Evolutionary conservation across 2,888 invertebrate species (phyloP).

Genomic region (Troides aeacus): DNA sequence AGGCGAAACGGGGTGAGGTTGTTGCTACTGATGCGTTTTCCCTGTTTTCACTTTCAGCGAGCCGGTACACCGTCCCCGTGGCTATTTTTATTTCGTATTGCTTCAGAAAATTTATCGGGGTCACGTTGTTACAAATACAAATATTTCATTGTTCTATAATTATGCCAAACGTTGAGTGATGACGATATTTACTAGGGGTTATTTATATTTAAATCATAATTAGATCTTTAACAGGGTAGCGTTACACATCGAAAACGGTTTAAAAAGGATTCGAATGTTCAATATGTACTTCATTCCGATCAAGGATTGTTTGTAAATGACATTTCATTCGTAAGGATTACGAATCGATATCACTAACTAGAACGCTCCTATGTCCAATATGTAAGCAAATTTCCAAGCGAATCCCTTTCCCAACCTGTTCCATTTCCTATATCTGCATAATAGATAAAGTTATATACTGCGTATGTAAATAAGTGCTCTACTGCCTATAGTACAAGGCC

Average conservation of each 20-base stretch:
- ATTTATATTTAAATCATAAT: too few species aligned
- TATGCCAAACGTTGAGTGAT: too few species aligned
- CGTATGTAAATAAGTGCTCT: constrained; percentile 76
- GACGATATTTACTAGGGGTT: too few species aligned
- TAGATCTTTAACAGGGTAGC: background rate
- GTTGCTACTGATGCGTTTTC: constrained; percentile 29
- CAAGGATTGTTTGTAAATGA: constrained; percentile 11
- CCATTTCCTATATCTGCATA: constrained; percentile 77
- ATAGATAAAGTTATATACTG: constrained; percentile 75
- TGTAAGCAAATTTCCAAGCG: constrained; percentile 63
- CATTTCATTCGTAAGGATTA: constrained; percentile 12
- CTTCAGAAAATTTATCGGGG: constrained; percentile 10
- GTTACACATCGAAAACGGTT: background rate
- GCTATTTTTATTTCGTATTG: constrained; percentile 24
- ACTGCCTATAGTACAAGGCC: constrained; percentile 63
- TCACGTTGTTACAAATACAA: constrained; percentile 8
- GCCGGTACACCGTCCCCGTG: constrained; percentile 18
- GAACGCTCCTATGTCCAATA: constrained; percentile 54
- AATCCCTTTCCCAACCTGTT: constrained; percentile 65
- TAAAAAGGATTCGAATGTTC: background rate
- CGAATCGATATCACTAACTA: constrained; percentile 55
- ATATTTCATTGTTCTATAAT: too few species aligned
- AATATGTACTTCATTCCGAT: background rate
- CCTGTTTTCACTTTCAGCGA: constrained; percentile 26
- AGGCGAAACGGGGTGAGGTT: constrained; percentile 10